Base-by-base conservation (phyloP, 2,797 vertebrate genomes). In the Scolopax rusticola region DNA sequence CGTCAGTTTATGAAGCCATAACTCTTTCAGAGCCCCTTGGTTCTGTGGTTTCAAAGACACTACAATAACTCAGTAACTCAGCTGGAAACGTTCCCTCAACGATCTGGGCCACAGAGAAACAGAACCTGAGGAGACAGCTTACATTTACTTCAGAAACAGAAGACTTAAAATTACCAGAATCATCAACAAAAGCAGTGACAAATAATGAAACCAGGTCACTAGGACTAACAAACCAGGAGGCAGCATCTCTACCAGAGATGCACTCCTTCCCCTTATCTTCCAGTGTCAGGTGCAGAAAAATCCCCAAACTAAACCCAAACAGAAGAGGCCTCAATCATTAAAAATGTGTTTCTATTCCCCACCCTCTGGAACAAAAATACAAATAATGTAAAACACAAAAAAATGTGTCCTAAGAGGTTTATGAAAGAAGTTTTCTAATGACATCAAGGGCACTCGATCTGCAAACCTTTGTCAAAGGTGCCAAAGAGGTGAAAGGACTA, bases 61-160 rank as follows among this genome's bases (percentile, higher is more conserved):
- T 60, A 57, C 84, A 95, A 60, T 79, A 94, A 87, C 70, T 69
- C 57, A 57, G 79, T 43, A 90, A 63, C 59, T 85, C 71, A 60
- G n/a, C 33, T 61, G 73, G 71, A 65, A 92, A 67, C 17, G 20
- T 23, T 69, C 61, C 21, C 25, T 28, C 50, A 70, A 77, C 1
- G 4, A 67, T 41, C n/a, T 0, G 0, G 40, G 81, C n/a, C 5
- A 8, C 60, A 65, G 43, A 54, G 43, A 54, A 84, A 86, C 0
- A 1, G 60, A 80, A 77, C 47, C 48, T n/a, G 30, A 87, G 68
- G 33, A 74, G 60, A 77, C 5, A 83, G 30, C 61, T 93, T 36
- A 78, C 36, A 57, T 54, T 74, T 68, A 30, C 21, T 54, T 68
- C 53, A 59, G 64, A 70, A 76, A 74, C 16, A 38, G 30, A 40